Conservation (phyloP, 2,797 vertebrate genomes). For the Urosaurus nigricauda region DNA sequence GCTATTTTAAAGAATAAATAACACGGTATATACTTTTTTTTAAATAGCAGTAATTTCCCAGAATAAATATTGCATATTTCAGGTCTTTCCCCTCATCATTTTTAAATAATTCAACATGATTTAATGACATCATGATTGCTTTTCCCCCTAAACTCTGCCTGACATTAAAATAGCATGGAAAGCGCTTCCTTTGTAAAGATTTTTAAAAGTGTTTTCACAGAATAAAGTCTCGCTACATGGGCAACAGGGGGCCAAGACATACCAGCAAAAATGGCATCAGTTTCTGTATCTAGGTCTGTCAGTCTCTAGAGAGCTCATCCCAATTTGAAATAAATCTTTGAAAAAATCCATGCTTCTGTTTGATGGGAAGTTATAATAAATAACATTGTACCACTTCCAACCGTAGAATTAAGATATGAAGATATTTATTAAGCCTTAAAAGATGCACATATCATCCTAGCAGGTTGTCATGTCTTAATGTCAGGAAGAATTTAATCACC, state of each 20-base stretch:
- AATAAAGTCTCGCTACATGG: conserved; percentile 48
- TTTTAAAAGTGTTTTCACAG: conserved; percentile 60
- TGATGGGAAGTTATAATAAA: conserved; percentile 75
- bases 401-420: conserved; percentile 78
- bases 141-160: conserved; percentile 59
- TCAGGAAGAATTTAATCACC: conserved; percentile 73
- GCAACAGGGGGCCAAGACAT: conserved; percentile 58
- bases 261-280: conserved; percentile 67
- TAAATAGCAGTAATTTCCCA: conserved; percentile 61
- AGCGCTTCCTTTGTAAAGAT: conserved; percentile 67
- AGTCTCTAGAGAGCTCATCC: conserved; percentile 72
- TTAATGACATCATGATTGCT: conserved; percentile 72
- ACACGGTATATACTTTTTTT: conserved; percentile 73
- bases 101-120: conserved; percentile 69
- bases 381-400: conserved; percentile 75
- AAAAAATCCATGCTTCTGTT: conserved; percentile 70
- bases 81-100: conserved; percentile 47
- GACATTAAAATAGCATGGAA: conserved; percentile 65
- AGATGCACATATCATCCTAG: conserved; percentile 76
- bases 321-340: conserved; percentile 77
- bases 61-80: conserved; percentile 73
- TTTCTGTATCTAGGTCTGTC: conserved; percentile 69
- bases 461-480: conserved; percentile 77
- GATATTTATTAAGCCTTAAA: conserved; percentile 76
- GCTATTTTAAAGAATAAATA: conserved; percentile 78